Percentiles rank a stretch among this genome's conserved stretches.
phyloP scores from a whole-genome alignment of 2,113 vertebrate species.

The Machaerirhynchus nigripectus region DNA sequence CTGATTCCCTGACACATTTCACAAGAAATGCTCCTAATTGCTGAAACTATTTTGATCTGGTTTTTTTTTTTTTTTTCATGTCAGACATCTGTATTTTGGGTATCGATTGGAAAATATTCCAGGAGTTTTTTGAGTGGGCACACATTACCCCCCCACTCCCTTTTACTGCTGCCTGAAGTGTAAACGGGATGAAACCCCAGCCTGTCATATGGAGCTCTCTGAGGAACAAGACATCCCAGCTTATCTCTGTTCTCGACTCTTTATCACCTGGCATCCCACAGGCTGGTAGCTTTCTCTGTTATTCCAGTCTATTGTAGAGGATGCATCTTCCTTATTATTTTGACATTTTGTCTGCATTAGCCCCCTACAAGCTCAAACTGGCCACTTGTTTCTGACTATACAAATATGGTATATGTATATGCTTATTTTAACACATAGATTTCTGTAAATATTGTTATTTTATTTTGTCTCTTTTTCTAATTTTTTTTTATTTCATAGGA shows the following conservation, averaged over 20 bases:
- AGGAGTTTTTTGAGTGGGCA: neutral
- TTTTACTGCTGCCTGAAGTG: conserved; percentile 34
- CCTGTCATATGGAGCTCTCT: conserved; percentile 2
- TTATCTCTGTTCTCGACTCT: conserved; percentile 39
- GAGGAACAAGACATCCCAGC: conserved; percentile 44
- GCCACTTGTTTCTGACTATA: neutral
- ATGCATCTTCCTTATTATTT: neutral
- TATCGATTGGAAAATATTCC: neutral
- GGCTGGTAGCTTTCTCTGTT: neutral
- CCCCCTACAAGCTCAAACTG: neutral
- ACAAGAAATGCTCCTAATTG: neutral
- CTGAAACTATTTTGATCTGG: neutral
- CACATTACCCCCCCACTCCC: neutral
- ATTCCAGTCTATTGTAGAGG: neutral
- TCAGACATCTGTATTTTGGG: neutral
- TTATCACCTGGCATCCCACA: neutral
- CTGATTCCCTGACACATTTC: neutral
- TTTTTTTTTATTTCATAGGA: neutral
- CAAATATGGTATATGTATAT: neutral
- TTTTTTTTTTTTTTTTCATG: neutral
- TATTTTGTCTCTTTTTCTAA: neutral
- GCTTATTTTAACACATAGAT: neutral
- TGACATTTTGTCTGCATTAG: neutral
- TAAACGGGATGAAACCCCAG: conserved; percentile 51
- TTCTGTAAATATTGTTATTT: neutral